These are phyloP conservation scores for Adelphocoris suturalis DNA, from an alignment of 2,888 invertebrate genomes.

Conservation along the genomic window DNA sequence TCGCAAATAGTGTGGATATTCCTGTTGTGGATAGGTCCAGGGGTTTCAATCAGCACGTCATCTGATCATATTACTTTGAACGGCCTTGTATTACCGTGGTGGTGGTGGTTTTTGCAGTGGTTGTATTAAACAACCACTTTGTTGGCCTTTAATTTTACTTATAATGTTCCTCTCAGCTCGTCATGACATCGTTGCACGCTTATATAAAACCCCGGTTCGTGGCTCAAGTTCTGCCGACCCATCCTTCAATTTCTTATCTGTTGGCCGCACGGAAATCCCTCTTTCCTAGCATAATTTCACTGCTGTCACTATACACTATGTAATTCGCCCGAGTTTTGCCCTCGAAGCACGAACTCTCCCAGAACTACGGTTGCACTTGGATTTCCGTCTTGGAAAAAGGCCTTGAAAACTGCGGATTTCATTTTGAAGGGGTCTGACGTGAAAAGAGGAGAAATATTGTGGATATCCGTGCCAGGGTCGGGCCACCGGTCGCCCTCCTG, in stretches of 20 bases:
- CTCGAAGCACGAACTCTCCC: not conserved
- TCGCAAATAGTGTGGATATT: no score
- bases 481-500: not conserved
- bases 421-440: not conserved
- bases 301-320: not conserved
- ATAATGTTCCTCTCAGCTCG: no score
- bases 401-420: not conserved
- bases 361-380: not conserved
- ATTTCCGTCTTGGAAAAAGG: not conserved
- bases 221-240: not conserved
- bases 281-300: not conserved
- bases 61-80: no score
- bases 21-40: no score
- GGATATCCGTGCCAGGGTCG: conserved; percentile 23
- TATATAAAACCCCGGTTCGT: not conserved
- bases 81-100: no score
- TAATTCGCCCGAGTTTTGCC: not conserved
- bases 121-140: no score
- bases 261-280: not conserved
- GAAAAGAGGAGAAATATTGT: not conserved
- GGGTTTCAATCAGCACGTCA: no score
- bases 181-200: no score
- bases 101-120: no score
- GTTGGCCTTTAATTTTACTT: no score
- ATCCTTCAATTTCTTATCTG: conserved; percentile 1